Percentiles rank a stretch among this genome's conserved stretches.
Conservation (phyloP, 2,113 vertebrate genomes). For the Daphoenositta chrysoptera region DNA sequence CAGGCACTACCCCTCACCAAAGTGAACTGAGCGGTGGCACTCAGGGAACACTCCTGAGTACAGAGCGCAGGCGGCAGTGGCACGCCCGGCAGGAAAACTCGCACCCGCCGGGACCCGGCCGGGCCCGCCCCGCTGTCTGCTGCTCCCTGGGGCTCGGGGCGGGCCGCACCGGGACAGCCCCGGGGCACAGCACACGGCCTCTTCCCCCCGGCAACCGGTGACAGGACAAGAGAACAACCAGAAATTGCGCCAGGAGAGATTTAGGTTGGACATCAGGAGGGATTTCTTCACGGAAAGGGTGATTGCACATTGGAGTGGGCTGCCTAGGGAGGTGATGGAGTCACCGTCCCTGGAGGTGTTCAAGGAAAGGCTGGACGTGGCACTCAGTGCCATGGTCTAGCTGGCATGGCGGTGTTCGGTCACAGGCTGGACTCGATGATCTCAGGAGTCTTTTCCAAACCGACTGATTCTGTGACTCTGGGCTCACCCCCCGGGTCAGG, state of each 20-base stretch:
- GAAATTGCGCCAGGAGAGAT: too few relatives aligned
- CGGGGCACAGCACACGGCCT: neutral
- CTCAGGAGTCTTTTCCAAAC: neutral
- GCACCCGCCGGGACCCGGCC: rapidly evolving
- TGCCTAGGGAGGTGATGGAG: neutral
- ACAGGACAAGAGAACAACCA: rapidly evolving
- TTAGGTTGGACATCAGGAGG: too few relatives aligned
- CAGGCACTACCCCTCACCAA: too few relatives aligned
- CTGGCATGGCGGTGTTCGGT: neutral
- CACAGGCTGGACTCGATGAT: neutral
- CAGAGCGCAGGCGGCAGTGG: neutral
- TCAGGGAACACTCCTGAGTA: too few relatives aligned
- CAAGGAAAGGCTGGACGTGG: too few relatives aligned
- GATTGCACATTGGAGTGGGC: neutral
- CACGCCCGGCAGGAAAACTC: too few relatives aligned
- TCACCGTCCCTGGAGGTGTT: neutral
- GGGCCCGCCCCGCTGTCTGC: neutral
- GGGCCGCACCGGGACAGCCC: neutral
- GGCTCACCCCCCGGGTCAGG: too few relatives aligned
- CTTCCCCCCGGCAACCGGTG: neutral
- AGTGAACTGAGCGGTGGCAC: too few relatives aligned
- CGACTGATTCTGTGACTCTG: too few relatives aligned
- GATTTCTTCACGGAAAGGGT: neutral
- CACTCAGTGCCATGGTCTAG: neutral
- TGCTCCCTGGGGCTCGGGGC: rapidly evolving